Percentiles rank a stretch among this genome's conserved stretches.
Conservation (phyloP, 2,113 vertebrate species). For the Pipra filicauda region DNA sequence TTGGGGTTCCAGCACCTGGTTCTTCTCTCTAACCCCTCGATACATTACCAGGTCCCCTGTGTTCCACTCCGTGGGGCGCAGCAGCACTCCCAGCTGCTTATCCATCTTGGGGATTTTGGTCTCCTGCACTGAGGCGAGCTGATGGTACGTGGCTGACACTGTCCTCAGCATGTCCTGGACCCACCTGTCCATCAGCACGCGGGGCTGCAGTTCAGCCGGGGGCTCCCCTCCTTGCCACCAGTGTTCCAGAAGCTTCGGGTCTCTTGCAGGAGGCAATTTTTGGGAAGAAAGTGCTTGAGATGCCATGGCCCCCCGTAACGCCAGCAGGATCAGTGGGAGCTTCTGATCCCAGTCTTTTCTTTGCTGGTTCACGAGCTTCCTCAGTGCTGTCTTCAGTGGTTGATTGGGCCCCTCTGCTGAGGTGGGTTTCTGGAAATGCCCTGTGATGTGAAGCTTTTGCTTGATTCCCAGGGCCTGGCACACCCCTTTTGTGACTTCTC, state of each 20-base stretch:
- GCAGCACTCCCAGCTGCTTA: conserved; percentile 26
- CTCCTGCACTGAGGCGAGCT: neutral
- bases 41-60: conserved; percentile 39
- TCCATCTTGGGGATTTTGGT: conserved; percentile 42
- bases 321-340: conserved; percentile 43
- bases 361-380: conserved; percentile 22
- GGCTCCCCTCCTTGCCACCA: conserved; percentile 56
- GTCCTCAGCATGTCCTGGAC: conserved; percentile 39
- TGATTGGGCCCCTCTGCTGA: neutral
- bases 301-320: neutral
- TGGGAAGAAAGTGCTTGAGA: neutral
- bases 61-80: conserved; percentile 38
- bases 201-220: conserved; percentile 25
- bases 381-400: neutral
- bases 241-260: neutral
- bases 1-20: conserved; percentile 29
- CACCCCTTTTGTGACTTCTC: conserved; percentile 17
- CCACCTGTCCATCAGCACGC: conserved; percentile 46
- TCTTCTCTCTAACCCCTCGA: conserved; percentile 45
- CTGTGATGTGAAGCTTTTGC: conserved; percentile 42
- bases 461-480: conserved; percentile 52
- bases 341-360: conserved; percentile 56
- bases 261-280: conserved; percentile 2
- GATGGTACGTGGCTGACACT: neutral
- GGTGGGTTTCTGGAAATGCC: conserved; percentile 14